These are phyloP conservation scores for Malurus leucopterus DNA, from an alignment of 2,797 vertebrate species.

Conservation along the genomic window DNA sequence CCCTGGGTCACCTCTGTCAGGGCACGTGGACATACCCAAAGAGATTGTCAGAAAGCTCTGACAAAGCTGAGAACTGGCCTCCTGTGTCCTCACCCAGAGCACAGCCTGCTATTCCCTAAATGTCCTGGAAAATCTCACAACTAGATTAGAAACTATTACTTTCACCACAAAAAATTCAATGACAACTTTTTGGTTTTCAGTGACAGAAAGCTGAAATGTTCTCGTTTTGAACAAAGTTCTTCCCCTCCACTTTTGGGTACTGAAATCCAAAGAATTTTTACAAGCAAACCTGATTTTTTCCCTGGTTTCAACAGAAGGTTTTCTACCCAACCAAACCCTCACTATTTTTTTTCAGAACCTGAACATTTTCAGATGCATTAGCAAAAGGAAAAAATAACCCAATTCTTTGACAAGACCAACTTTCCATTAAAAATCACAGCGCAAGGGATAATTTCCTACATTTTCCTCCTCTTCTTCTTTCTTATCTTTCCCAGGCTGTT, in stretches of 20 bases:
- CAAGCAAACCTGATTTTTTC: constrained; percentile 24
- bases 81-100: neutral
- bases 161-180: constrained; percentile 49
- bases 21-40: neutral
- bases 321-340: neutral
- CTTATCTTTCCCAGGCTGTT: neutral
- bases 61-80: neutral
- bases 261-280: constrained; percentile 52
- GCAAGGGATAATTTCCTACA: neutral
- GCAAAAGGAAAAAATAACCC: neutral
- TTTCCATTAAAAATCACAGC: neutral
- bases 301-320: neutral
- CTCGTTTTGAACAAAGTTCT: constrained; percentile 19
- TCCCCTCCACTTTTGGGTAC: neutral
- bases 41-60: neutral
- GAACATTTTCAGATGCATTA: neutral
- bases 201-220: constrained; percentile 37
- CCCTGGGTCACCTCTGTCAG: neutral
- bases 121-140: constrained; percentile 58
- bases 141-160: constrained; percentile 58
- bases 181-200: constrained; percentile 52
- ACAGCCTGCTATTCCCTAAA: constrained; percentile 35
- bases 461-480: neutral
- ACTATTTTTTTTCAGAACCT: neutral
- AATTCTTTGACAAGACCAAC: neutral